A percentile compares a stretch with the other conserved stretches of the same genome.
Evolutionary conservation across 2,888 invertebrate genomes (phyloP).

Genomic region (Deilephila elpenor): DNA sequence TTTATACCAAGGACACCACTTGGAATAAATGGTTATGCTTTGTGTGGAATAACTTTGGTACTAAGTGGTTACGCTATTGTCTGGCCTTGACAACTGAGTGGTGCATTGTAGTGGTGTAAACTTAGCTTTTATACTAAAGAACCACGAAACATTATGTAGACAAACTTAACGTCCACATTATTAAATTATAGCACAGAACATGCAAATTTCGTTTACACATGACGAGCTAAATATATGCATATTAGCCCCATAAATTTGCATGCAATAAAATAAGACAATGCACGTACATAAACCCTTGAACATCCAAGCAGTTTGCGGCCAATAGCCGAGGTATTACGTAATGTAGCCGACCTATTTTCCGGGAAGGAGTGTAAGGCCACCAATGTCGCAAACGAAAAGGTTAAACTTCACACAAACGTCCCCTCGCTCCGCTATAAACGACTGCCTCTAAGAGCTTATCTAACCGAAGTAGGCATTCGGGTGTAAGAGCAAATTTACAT

Average conservation of each 20-base stretch:
- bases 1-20: neutral
- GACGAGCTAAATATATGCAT: constrained; percentile 6
- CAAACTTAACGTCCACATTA: neutral
- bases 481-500: constrained; percentile 52
- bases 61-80: neutral
- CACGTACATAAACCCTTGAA: constrained; percentile 38
- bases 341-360: constrained; percentile 64
- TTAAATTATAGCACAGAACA: constrained; percentile 36
- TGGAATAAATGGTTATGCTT: neutral
- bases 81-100: neutral
- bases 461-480: constrained; percentile 47
- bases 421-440: constrained; percentile 48
- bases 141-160: neutral
- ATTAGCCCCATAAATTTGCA: constrained; percentile 39
- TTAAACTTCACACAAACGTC: constrained; percentile 62
- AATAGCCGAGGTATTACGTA: constrained; percentile 62
- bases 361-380: constrained; percentile 45
- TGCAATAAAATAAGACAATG: constrained; percentile 47
- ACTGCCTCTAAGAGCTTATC: constrained; percentile 37
- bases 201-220: constrained; percentile 37
- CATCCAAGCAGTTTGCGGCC: constrained; percentile 47
- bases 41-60: neutral
- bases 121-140: neutral
- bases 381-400: constrained; percentile 59
- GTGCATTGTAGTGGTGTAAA: neutral